A percentile compares a stretch with the other conserved stretches of the same genome.
Conservation (phyloP, 2,888 invertebrate genomes). For the Prostheceraeus crozeri region DNA sequence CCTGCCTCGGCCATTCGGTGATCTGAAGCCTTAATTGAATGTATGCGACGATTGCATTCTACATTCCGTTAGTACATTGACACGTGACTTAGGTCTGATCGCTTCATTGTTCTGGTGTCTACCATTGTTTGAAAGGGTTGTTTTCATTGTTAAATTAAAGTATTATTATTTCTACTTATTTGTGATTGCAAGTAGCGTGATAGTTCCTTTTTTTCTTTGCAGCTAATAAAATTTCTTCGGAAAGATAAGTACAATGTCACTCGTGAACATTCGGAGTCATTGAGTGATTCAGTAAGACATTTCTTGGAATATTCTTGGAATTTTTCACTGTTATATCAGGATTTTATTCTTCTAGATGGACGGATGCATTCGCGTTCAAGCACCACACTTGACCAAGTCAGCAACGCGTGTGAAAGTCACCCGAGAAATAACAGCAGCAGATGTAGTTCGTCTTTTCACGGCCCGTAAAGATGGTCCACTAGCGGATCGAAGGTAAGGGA, state of each 20-base stretch:
- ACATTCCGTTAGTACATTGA: no score
- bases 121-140: no score
- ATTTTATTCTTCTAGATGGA: slow-evolving; percentile 43
- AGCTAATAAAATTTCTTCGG: slow-evolving; percentile 47
- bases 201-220: slow-evolving; percentile 34
- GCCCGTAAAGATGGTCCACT: slow-evolving; percentile 32
- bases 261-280: slow-evolving; percentile 45
- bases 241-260: slow-evolving; percentile 47
- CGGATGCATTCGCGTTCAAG: slow-evolving; percentile 49
- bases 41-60: no score
- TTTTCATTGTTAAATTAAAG: no score
- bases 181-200: neutral
- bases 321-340: neutral
- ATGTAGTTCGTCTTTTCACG: slow-evolving; percentile 58
- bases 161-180: no score
- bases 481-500: slow-evolving; percentile 20
- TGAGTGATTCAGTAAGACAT: slow-evolving; percentile 43
- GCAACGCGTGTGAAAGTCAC: slow-evolving; percentile 55
- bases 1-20: no score
- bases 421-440: slow-evolving; percentile 58
- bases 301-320: slow-evolving; percentile 31
- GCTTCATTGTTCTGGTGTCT: no score
- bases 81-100: no score
- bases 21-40: no score
- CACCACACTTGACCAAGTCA: slow-evolving; percentile 47